phyloP scores from a whole-genome alignment of 2,113 vertebrate genomes.

The Gymnocephalus cernua region DNA sequence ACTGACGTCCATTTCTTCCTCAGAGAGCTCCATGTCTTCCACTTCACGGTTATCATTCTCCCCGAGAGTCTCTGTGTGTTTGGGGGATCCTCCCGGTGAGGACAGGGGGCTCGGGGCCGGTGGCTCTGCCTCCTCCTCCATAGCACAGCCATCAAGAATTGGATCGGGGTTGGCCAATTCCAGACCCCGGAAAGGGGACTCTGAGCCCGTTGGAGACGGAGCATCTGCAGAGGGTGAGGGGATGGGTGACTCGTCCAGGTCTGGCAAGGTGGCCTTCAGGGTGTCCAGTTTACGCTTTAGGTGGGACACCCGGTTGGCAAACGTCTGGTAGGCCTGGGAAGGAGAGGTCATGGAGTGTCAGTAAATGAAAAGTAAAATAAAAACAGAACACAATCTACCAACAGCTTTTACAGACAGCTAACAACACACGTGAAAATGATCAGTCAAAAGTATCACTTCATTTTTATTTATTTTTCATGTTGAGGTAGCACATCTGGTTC shows the following conservation, averaged over 20 bases:
- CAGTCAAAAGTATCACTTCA: not conserved
- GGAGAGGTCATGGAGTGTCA: not conserved
- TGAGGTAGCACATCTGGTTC: not conserved
- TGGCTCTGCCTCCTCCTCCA: conserved; percentile 79
- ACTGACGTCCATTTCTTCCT: conserved; percentile 83
- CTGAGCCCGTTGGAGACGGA: conserved; percentile 93
- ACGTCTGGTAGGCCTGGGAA: conserved; percentile 94
- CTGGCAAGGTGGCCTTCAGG: conserved; percentile 90
- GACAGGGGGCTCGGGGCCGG: conserved; percentile 83
- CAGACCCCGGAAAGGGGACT: conserved; percentile 93
- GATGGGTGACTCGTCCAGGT: conserved; percentile 94
- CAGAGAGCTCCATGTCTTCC: conserved; percentile 98
- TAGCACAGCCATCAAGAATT: conserved; percentile 75
- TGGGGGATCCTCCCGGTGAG: conserved; percentile 74
- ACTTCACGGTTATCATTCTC: conserved; percentile 91
- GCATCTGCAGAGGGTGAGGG: conserved; percentile 95
- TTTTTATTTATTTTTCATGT: not conserved
- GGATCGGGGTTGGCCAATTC: conserved; percentile 70
- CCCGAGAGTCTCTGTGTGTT: conserved; percentile 34
- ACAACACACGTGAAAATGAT: not conserved
- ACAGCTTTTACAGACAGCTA: not conserved
- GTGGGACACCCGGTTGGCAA: conserved; percentile 94
- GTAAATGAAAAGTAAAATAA: not conserved
- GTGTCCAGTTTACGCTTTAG: conserved; percentile 96
- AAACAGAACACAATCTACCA: not conserved